Base-by-base conservation (phyloP, 2,797 vertebrate species). In the Sphaeramia orbicularis region DNA sequence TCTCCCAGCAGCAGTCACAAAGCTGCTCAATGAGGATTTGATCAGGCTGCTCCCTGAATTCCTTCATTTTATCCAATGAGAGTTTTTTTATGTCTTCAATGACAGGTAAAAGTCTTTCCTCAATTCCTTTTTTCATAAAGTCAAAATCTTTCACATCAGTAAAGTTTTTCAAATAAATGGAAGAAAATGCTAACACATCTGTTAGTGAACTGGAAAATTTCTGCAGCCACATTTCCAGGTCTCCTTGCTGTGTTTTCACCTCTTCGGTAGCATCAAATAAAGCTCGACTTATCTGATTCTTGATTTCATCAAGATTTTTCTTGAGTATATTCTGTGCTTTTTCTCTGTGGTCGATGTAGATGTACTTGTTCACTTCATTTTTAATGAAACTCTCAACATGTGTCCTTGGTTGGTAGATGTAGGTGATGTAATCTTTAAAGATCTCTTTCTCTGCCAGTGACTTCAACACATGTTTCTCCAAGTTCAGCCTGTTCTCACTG, bases 1-100 rank as follows among this genome's bases (percentile, higher is more conserved):
- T 55, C n/a, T 50, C 75, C 91, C 91, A 92, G 78, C 89, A 91
- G 54, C 88, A 85, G 0, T 50, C 15, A 30, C 86, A 89, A 59
- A 92, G 75, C 6, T 89, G 87, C 11, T 89, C 65, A 0, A 88
- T 88, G 32, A 91, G 73, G 59, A 90, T 84, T 43, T 90, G 5
- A 48, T 85, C 76, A 35, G 87, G 74, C 4, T 27, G 64, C 50
- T 65, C 0, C 7, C 72, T 63, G 57, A 56, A 81, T 7, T 65
- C 38, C 32, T 60, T 15, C 14, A 90, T 69, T 0, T 55, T 32
- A 2, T 52, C 24, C 18, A 86, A 4, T 2, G 74, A 32, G 19
- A 86, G 14, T 1, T 0, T 7, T 1, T 1, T 45, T 15, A 81
- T 15, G 0, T 83, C 55, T 1, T 55, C 0, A 4, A 1, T 75